Evolutionary conservation across 2,888 invertebrate species (phyloP).

Genomic region (Erebia palarica): DNA sequence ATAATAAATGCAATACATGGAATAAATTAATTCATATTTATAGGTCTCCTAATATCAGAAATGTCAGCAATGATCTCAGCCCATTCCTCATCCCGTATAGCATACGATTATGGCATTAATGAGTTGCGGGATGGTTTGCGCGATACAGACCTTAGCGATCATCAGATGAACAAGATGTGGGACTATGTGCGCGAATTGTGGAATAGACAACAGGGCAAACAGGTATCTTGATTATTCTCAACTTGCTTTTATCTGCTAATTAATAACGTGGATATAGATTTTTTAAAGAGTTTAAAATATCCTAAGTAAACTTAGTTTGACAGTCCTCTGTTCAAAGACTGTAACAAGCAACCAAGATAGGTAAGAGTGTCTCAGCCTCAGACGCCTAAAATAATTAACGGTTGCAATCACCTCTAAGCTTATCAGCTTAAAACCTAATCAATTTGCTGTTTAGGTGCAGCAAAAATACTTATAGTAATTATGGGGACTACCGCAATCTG

Average conservation of each 20-base stretch:
- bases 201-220: slow-evolving; percentile 77
- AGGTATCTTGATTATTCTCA: slow-evolving; percentile 52
- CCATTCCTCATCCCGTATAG: slow-evolving; percentile 74
- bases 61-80: slow-evolving; percentile 80
- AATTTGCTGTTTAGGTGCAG: too few relatives aligned
- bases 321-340: too few relatives aligned
- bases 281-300: too few relatives aligned
- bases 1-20: neutral
- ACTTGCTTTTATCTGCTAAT: neutral
- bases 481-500: neutral
- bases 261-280: too few relatives aligned
- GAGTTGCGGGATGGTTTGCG: slow-evolving; percentile 75
- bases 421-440: too few relatives aligned
- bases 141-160: slow-evolving; percentile 74
- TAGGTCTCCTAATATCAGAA: slow-evolving; percentile 78
- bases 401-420: too few relatives aligned
- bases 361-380: too few relatives aligned
- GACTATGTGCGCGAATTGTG: slow-evolving; percentile 78
- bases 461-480: too few relatives aligned
- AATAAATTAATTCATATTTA: neutral
- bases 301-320: too few relatives aligned
- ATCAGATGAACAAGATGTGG: slow-evolving; percentile 81
- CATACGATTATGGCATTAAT: slow-evolving; percentile 77
- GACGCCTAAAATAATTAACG: too few relatives aligned
- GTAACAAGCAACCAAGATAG: too few relatives aligned